These are phyloP conservation scores for Ostrea edulis DNA, from an alignment of 1,140 invertebrate species.

Conservation along the genomic window DNA sequence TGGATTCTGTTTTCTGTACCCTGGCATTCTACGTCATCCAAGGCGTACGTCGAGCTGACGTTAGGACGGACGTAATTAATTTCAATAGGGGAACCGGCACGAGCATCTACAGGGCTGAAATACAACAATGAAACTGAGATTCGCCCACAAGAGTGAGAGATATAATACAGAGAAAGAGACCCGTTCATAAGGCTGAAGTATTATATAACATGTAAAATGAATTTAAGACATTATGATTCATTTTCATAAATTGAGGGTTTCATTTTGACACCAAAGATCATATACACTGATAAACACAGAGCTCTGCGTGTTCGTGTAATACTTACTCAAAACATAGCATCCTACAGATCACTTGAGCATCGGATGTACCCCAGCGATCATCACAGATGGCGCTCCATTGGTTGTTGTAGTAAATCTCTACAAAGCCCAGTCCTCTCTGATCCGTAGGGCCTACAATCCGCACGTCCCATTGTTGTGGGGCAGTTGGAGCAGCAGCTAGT, in stretches of 20 bases:
- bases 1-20: conserved; percentile 85
- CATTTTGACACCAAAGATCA: too few relatives aligned
- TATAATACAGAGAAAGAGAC: too few relatives aligned
- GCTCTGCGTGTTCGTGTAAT: background rate
- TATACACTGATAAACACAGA: too few relatives aligned
- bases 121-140: conserved; percentile 7
- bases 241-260: too few relatives aligned
- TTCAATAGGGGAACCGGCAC: conserved; percentile 64
- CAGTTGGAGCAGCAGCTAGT: background rate
- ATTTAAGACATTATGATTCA: too few relatives aligned
- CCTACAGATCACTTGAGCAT: conserved; percentile 89
- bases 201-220: too few relatives aligned
- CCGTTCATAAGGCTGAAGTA: too few relatives aligned
- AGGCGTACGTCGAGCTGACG: conserved; percentile 73
- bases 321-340: conserved; percentile 84
- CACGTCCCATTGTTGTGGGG: conserved; percentile 40
- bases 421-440: conserved; percentile 62
- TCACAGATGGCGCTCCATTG: conserved; percentile 90
- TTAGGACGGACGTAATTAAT: conserved; percentile 45
- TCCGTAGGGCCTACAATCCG: conserved; percentile 52
- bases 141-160: too few relatives aligned
- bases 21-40: conserved; percentile 85
- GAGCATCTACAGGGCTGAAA: conserved; percentile 48
- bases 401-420: conserved; percentile 78
- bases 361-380: conserved; percentile 86